Percentiles rank a stretch among this genome's conserved stretches.
Conservation (phyloP, 2,113 vertebrate species). For the Himantopus leucocephalus region DNA sequence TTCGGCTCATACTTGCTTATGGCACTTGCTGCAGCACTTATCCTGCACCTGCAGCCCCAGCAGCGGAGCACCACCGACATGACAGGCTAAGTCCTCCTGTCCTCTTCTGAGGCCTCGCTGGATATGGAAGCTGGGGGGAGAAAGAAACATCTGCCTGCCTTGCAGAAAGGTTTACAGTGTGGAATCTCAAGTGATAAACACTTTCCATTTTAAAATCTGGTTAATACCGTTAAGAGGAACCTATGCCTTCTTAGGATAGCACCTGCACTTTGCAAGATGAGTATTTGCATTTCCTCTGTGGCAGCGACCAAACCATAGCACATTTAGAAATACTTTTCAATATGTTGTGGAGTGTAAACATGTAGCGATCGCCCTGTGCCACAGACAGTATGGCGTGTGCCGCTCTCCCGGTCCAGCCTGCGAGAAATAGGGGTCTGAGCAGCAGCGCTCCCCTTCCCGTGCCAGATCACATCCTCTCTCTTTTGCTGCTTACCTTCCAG, state of each 20-base stretch:
- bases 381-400: fast-evolving
- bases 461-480: background rate
- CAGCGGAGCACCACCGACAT: background rate
- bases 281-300: background rate
- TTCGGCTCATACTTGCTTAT: background rate
- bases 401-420: background rate
- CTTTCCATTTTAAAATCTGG: background rate
- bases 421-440: fast-evolving
- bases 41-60: background rate
- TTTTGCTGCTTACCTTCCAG: background rate
- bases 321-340: background rate
- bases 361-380: background rate
- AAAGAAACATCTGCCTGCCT: background rate
- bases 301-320: background rate
- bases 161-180: background rate
- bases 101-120: fast-evolving
- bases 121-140: background rate
- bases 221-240: background rate
- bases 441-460: fast-evolving
- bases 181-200: background rate
- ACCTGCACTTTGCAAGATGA: background rate
- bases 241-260: background rate
- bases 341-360: background rate
- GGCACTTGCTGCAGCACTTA: background rate
- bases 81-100: background rate